Base-by-base conservation (phyloP, 2,797 vertebrate species). In the Poeciliopsis infans region DNA sequence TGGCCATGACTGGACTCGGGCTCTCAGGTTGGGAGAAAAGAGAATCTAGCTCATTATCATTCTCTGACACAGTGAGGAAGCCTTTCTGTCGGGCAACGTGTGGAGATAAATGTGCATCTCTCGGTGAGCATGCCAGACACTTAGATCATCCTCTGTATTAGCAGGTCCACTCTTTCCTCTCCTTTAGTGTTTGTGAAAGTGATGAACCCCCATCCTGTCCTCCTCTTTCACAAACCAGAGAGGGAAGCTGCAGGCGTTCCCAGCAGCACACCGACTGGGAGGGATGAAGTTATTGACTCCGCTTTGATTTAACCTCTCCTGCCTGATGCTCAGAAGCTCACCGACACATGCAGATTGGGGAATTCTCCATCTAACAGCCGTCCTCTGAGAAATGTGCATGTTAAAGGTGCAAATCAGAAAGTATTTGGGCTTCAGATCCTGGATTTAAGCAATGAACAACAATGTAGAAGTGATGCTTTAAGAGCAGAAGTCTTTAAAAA, bases 31-130 rank as follows among this genome's bases (percentile, higher is more conserved):
- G 86, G 79, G 74, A 90, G 87, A 91, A 94, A 90, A 92, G 90
- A 93, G 87, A 94, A 87, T 92, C 86, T 80, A 80, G 86, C 90
- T 95, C 91, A 94, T 94, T 94, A 94, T 91, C 89, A 94, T 94
- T 94, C 87, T 77, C 80, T 84, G 89, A 91, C 85, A 84, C 80
- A 79, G 85, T 11, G 85, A 90, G 89, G 88, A 86, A 87, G 83
- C 75, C 72, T 83, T 80, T 89, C 79, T 88, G 70, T 84, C 46
- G 11, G 83, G 68, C 78, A 77, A 77, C 55, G 72, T 81, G 84
- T 81, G 79, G 76, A 82, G 39, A 79, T 89, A 72, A 76, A 73
- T 86, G 86, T 81, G 69, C 82, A 55, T 84, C 41, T 85, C 51
- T 74, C 28, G 80, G 72, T 74, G 78, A 82, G 83, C 73, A 89